Base-by-base conservation (phyloP, 2,888 invertebrate genomes). In the Lycia hirtaria region DNA sequence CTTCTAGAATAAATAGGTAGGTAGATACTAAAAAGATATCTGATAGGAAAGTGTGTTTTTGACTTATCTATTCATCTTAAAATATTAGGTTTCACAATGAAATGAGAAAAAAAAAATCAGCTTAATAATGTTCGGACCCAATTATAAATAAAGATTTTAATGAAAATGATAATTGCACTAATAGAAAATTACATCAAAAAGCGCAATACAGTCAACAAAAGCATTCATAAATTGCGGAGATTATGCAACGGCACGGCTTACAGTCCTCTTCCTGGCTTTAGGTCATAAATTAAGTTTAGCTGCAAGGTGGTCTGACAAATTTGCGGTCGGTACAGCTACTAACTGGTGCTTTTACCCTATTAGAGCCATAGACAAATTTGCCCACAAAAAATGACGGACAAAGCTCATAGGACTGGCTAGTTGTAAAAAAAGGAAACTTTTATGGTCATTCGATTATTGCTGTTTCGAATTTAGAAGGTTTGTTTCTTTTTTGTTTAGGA, bases 221-320 rank as follows among this genome's bases (percentile, higher is more conserved):
- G 76, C 75, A 71, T 71, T 76, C 80, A 86, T 89, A 90, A 89
- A 90, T 90, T 87, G 85, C 81, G 72, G 70, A 84, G 87, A 90
- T 91, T 91, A 91, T 89, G 91, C 89, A 88, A 86, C 80, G 78
- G 83, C 89, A 88, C 87, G 89, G 86, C 78, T 87, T 76, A 82
- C 80, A 80, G 84, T 85, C 83, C 81, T 84, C 83, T 87, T 87
- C 85, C 88, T 83, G 85, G 84, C 85, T 87, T 84, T 80, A 73
- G 76, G 78, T 82, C 84, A 89, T 92, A 92, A 89, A 91, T 91
- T 87, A 87, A 79, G 84, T 87, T 84, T 82, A 79, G 80, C 85
- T 84, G 87, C 89, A 89, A 91, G 91, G 91, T 91, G 91, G 91
- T 89, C 91, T 87, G 88, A 88, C 91, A 90, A 91, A 91, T 91